Conservation (phyloP, 2,797 vertebrate genomes). For the Sphaeramia orbicularis region DNA sequence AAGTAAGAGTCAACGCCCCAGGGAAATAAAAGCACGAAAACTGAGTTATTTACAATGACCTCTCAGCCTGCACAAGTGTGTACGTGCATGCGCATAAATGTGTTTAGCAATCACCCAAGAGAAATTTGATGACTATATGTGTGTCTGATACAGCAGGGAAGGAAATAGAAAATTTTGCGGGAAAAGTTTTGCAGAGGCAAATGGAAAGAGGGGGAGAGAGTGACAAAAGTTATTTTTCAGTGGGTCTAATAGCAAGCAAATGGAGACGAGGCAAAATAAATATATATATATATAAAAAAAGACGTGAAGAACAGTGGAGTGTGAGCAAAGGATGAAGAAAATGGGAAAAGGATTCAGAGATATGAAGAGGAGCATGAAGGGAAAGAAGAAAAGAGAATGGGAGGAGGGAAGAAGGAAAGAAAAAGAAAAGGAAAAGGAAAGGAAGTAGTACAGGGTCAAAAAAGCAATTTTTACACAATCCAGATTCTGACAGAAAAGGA, state of each 20-base stretch:
- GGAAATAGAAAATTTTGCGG: constrained; percentile 35
- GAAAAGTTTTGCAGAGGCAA: constrained; percentile 30
- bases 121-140: constrained; percentile 62
- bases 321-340: no score
- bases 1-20: constrained; percentile 67
- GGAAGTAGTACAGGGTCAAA: no score
- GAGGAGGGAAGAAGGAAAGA: not conserved
- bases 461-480: no score
- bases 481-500: no score
- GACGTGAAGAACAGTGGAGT: constrained; percentile 20
- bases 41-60: constrained; percentile 79
- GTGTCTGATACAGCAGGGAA: constrained; percentile 43
- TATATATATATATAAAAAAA: no score
- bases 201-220: constrained; percentile 1
- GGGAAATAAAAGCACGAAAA: constrained; percentile 77
- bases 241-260: constrained; percentile 8
- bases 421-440: not conserved
- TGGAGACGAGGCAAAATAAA: constrained; percentile 26
- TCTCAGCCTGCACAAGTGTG: constrained; percentile 57
- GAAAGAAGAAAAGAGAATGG: not conserved
- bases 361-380: not conserved
- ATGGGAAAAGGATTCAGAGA: not conserved
- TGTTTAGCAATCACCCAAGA: constrained; percentile 61
- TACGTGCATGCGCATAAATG: constrained; percentile 47
- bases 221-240: constrained; percentile 24